These are phyloP conservation scores for Orthosia incerta DNA, from an alignment of 2,888 invertebrate genomes.

Conservation along the genomic window DNA sequence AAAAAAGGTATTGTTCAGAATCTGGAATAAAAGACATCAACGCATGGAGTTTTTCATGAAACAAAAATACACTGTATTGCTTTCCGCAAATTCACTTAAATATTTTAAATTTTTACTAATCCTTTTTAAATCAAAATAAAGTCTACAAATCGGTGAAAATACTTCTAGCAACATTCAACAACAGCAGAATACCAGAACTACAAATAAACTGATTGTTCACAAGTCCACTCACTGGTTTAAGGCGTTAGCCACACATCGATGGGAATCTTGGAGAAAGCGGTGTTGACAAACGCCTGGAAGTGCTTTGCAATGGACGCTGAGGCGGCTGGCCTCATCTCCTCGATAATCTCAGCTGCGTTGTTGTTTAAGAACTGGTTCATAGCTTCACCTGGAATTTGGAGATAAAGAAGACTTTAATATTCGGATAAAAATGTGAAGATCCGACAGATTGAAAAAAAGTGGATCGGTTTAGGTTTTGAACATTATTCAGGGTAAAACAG, in stretches of 20 bases:
- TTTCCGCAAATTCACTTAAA: neutral
- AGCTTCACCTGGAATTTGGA: constrained; percentile 92
- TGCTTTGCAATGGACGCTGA: constrained; percentile 93
- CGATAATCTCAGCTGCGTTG: constrained; percentile 95
- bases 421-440: neutral
- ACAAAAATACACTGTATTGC: neutral
- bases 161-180: constrained; percentile 38
- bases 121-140: constrained; percentile 11
- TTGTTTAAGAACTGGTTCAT: constrained; percentile 96
- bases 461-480: too few relatives aligned
- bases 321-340: constrained; percentile 95
- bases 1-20: constrained; percentile 12
- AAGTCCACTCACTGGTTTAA: constrained; percentile 67
- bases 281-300: constrained; percentile 94
- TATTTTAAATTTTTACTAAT: constrained; percentile 30
- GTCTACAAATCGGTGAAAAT: constrained; percentile 22
- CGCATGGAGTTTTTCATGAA: neutral
- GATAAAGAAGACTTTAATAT: neutral
- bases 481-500: too few relatives aligned
- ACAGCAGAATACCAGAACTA: constrained; percentile 26
- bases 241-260: constrained; percentile 93
- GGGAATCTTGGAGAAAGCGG: constrained; percentile 93
- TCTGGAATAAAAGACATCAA: constrained; percentile 11
- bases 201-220: constrained; percentile 8
- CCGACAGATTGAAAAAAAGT: too few relatives aligned